These are phyloP conservation scores for Troilus luridus DNA, from an alignment of 2,888 invertebrate genomes.

Conservation along the genomic window DNA sequence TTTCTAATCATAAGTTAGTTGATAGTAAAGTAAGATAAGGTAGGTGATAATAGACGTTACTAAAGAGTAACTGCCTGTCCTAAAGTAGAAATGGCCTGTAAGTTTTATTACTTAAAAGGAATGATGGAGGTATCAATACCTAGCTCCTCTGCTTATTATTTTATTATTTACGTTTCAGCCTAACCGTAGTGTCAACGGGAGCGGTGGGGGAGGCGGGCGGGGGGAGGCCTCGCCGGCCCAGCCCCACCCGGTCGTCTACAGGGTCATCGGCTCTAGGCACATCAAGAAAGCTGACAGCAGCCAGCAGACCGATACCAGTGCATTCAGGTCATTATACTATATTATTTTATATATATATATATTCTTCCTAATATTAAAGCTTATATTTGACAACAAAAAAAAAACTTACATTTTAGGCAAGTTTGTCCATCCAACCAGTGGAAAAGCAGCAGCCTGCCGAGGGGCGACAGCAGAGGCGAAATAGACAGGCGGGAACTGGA, in stretches of 20 bases:
- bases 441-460: slow-evolving; percentile 62
- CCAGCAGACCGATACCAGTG: slow-evolving; percentile 72
- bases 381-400: not conserved
- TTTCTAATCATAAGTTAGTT: too few species aligned
- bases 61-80: too few species aligned
- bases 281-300: slow-evolving; percentile 72
- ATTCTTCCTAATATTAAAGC: not conserved
- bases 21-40: too few species aligned
- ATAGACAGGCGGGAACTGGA: slow-evolving; percentile 67
- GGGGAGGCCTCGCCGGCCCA: slow-evolving; percentile 66
- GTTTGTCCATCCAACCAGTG: slow-evolving; percentile 62
- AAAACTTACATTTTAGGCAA: slow-evolving; percentile 61
- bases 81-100: too few species aligned
- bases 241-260: slow-evolving; percentile 67
- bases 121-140: not conserved
- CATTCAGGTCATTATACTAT: slow-evolving; percentile 68
- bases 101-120: too few species aligned
- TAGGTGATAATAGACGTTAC: too few species aligned
- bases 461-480: slow-evolving; percentile 67
- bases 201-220: slow-evolving; percentile 69
- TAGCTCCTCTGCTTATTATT: not conserved
- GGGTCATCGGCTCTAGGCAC: slow-evolving; percentile 67
- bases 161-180: slow-evolving; percentile 41
- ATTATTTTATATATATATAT: slow-evolving; percentile 43
- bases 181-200: slow-evolving; percentile 67